Evolutionary conservation across 2,888 invertebrate genomes (phyloP).

Genomic region (Drosophila anceps): DNA sequence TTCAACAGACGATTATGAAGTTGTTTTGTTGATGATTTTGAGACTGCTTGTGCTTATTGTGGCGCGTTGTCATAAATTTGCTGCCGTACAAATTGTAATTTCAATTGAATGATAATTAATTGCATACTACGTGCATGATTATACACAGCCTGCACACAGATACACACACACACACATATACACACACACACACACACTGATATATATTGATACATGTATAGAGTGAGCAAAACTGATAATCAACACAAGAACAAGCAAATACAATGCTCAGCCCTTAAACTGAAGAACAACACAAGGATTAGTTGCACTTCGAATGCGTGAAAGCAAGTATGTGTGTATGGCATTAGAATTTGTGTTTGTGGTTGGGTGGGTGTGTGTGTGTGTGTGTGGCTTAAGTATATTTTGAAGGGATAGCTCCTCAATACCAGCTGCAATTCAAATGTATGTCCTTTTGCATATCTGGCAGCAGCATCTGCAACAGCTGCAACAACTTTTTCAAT

Average conservation of each 20-base stretch:
- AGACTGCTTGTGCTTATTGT: conserved; percentile 17
- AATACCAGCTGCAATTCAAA: conserved; percentile 37
- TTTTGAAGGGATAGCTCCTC: conserved; percentile 24
- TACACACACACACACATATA: background rate
- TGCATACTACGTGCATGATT: conserved; percentile 61
- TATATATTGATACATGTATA: background rate
- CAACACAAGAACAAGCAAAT: conserved; percentile 68
- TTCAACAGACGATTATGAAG: conserved; percentile 29
- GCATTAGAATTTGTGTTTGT: conserved; percentile 1
- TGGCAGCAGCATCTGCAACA: conserved; percentile 50
- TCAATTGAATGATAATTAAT: conserved; percentile 78
- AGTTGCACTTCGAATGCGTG: conserved; percentile 45
- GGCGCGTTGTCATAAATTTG: conserved; percentile 44
- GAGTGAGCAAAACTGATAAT: conserved; percentile 63
- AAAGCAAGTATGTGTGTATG: conserved; percentile 1
- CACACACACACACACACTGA: background rate
- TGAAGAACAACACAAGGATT: conserved; percentile 61
- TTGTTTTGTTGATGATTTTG: conserved; percentile 23
- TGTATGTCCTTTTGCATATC: conserved; percentile 37
- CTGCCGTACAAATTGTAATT: conserved; percentile 62
- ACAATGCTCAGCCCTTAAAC: conserved; percentile 45
- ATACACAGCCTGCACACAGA: background rate
- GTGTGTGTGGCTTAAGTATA: conserved; percentile 20
- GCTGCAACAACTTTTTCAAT: conserved; percentile 70
- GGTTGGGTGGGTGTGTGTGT: conserved; percentile 5